These are phyloP conservation scores for Sylvia atricapilla DNA, from an alignment of 2,113 vertebrate species.

Conservation along the genomic window DNA sequence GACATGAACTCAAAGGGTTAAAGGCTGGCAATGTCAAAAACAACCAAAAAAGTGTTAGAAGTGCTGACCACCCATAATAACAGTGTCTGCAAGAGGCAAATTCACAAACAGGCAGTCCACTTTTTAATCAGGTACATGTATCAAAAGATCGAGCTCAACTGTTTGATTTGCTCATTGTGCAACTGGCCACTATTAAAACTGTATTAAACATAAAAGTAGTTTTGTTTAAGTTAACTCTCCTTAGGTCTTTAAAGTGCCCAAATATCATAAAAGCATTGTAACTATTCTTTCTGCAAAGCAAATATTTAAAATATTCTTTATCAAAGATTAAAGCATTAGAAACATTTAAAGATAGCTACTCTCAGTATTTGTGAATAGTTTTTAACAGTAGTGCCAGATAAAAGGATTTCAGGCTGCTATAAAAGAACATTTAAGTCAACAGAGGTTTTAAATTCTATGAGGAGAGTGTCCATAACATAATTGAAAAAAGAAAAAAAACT, in stretches of 20 bases:
- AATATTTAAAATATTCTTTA: constrained; percentile 48
- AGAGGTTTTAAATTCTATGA: not conserved
- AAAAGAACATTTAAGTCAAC: not conserved
- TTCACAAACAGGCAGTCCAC: not conserved
- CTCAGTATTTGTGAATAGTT: not conserved
- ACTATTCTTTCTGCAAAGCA: constrained; percentile 10
- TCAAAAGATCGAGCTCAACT: not conserved
- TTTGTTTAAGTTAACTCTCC: constrained; percentile 20
- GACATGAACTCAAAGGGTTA: not conserved
- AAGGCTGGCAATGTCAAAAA: not conserved
- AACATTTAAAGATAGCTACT: not conserved
- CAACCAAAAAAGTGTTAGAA: not conserved
- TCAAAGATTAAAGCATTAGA: not conserved
- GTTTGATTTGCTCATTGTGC: constrained; percentile 14
- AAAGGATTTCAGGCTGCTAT: not conserved
- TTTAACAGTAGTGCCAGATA: not conserved
- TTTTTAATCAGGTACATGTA: not conserved
- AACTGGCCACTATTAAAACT: not conserved
- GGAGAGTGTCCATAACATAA: not conserved
- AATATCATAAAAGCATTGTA: not conserved
- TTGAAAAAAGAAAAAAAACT: not conserved
- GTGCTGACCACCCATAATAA: not conserved
- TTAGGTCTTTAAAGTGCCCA: not conserved
- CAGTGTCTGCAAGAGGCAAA: not conserved
- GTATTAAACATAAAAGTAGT: not conserved